Evolutionary conservation across 2,888 invertebrate genomes (phyloP), one percentile per base, ranked within the genome.

Genomic region (Leptinotarsa tumamoca): DNA sequence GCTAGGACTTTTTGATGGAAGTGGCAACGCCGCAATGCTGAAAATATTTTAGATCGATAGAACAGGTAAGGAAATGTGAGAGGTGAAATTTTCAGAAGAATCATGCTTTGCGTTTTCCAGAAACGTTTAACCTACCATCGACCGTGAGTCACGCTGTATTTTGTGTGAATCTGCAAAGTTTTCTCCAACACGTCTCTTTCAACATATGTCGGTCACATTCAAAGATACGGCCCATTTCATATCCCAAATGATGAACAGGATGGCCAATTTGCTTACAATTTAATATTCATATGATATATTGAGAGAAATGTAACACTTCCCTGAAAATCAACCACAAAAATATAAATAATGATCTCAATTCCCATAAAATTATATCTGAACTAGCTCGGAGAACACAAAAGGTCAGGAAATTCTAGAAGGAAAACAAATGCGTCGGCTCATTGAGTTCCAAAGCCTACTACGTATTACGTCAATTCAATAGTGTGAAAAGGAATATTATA

Each of bases 401-500:
- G 18, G 58, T 33, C 33, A 33, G 43, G 43, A 43, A 43, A 43
- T 43, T 43, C 43, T 43, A 43, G 43, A 52, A 52, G n/a, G 52
- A 52, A n/a, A 52, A 52, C 52, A 52, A 52, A 52, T 4, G 0
- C 56, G 18, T 56, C 21, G 56, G 13, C 18, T 18, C 14, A 56
- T 56, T 56, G 1, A 7, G 56, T 21, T 56, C 18, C 21, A 21
- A 21, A 10, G 21, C 58, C 58, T 21, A 27, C 58, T 58, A 23
- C 14, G 23, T 15, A 58, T 58, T 58, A 23, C 23, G 58, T 54
- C 18, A 51, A 68, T 1, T 52, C 23, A 52, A 21, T 27, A 52
- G 51, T 27, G 51, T 52, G 68, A 23, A 68, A 54, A 51, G 21
- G 18, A 5, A 23, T 68, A 68, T 68, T 56, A 15, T 23, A 54